These are phyloP conservation scores for Microcebus murinus DNA, from an alignment of 2,113 vertebrate genomes.

Conservation along the genomic window DNA sequence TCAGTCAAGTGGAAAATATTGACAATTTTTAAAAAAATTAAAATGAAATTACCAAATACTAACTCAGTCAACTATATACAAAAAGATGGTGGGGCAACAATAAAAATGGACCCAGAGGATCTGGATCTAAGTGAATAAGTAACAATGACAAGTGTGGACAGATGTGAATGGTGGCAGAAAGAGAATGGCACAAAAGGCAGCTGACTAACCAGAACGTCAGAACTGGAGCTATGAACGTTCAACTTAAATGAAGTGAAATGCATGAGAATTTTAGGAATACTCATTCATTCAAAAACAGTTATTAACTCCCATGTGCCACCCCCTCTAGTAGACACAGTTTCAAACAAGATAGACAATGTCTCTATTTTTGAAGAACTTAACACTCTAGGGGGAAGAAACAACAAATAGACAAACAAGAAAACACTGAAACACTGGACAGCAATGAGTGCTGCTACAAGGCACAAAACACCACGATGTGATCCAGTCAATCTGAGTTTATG, in stretches of 20 bases:
- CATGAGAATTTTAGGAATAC: background rate
- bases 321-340: background rate
- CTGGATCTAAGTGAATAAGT: background rate
- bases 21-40: background rate
- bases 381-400: background rate
- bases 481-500: background rate
- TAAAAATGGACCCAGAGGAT: background rate
- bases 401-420: background rate
- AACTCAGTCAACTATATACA: background rate
- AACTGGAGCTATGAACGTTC: background rate
- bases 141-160: background rate
- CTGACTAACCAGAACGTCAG: background rate
- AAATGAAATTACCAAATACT: slow-evolving; percentile 13
- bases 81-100: background rate
- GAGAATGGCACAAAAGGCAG: background rate
- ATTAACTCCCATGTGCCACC: background rate
- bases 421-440: background rate
- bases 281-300: background rate
- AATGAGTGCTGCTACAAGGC: background rate
- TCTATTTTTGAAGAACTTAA: background rate
- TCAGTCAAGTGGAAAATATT: background rate
- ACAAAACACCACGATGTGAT: background rate
- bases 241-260: background rate
- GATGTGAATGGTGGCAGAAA: background rate
- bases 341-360: background rate